Conservation (phyloP, 2,888 invertebrate genomes). For the Nebria brevicollis region DNA sequence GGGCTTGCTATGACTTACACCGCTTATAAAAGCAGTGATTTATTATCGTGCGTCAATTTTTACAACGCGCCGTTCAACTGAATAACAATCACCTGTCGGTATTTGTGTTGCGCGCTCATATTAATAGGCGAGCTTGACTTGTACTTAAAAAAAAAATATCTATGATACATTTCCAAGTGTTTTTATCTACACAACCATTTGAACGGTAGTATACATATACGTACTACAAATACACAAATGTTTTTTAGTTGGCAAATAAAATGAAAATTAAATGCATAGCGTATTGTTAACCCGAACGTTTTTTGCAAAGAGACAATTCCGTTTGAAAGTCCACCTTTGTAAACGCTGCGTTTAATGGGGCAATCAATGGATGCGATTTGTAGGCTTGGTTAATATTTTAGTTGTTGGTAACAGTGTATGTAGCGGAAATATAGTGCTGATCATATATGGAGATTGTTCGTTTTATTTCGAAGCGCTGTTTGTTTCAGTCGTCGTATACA, state of each 20-base stretch:
- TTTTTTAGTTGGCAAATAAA: neutral
- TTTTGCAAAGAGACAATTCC: neutral
- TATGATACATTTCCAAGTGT: no score
- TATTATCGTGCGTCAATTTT: constrained; percentile 15
- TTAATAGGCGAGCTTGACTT: neutral
- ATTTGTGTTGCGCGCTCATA: neutral
- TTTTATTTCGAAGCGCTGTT: neutral
- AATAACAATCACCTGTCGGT: neutral
- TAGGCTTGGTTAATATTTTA: no score
- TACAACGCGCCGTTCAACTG: neutral
- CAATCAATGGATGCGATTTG: no score
- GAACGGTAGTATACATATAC: no score
- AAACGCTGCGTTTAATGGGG: no score
- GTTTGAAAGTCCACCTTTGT: no score
- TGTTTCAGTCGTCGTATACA: neutral
- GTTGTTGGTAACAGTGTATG: neutral
- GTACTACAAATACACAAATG: neutral
- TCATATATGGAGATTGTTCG: neutral
- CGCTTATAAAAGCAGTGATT: constrained; percentile 37
- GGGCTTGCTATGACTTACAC: constrained; percentile 7
- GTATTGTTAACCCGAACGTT: neutral
- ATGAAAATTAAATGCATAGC: neutral
- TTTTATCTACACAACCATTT: no score
- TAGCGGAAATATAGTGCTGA: neutral
- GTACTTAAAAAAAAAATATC: neutral